Evolutionary conservation across 2,797 vertebrate genomes (phyloP).

Genomic region (Jordanella pulchra): DNA sequence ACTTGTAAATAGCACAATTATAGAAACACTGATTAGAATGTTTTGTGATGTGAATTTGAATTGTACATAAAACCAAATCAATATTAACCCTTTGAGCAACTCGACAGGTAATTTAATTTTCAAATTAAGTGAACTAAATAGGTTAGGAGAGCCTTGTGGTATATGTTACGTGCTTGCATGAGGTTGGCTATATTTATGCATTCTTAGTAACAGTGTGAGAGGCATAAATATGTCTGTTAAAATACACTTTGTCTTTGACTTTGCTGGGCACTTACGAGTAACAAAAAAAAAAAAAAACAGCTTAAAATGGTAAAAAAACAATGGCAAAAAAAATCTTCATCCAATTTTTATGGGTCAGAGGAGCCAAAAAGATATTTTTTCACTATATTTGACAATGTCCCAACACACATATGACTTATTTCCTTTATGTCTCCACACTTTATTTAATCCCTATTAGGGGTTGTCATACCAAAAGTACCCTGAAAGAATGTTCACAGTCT

Average conservation of each 20-base stretch:
- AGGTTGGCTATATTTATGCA: constrained; percentile 14
- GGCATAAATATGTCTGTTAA: constrained; percentile 2
- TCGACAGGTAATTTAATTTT: constrained; percentile 42
- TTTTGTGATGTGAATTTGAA: constrained; percentile 54
- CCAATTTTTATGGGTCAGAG: constrained; percentile 37
- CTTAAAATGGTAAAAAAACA: no score
- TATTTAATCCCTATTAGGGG: no score
- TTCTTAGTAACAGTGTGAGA: neutral
- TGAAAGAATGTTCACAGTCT: no score
- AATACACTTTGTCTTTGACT: constrained; percentile 25
- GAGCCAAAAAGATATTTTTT: neutral
- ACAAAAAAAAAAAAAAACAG: no score
- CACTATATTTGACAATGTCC: no score
- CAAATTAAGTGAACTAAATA: constrained; percentile 47
- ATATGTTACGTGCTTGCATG: constrained; percentile 25
- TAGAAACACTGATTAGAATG: constrained; percentile 39
- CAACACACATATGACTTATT: no score
- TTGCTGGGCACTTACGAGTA: no score
- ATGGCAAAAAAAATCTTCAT: constrained; percentile 46
- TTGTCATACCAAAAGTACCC: no score
- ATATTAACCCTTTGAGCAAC: constrained; percentile 30
- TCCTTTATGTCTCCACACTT: no score
- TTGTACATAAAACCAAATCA: constrained; percentile 45
- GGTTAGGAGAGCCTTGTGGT: constrained; percentile 28
- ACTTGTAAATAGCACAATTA: constrained; percentile 55